Evolutionary conservation across 1,140 invertebrate species (phyloP), one percentile per base, ranked within the genome.

Genomic region (Heliconius nattereri): DNA sequence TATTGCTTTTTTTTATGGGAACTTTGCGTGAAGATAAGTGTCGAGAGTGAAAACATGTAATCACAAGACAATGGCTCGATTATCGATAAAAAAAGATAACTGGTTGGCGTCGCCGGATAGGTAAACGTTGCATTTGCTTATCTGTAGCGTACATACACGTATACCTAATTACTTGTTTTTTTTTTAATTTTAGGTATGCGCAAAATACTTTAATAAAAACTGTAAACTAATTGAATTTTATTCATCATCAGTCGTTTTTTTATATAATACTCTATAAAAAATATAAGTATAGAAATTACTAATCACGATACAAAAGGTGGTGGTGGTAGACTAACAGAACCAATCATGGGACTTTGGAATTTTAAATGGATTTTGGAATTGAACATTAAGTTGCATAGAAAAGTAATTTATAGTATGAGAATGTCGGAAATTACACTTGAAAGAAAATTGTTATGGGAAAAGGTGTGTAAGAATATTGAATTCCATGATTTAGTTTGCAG

Each of bases 71-170:
- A 76, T 80, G 71, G 75, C 52, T 76, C 60, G 60, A 80, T 80
- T 78, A 78, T 78, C 52, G 76, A 78, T 78, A 80, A 76, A 80
- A 52, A 54, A 45, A 76, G 79, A 80, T 73, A 80, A 73, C 9
- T 66, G 37, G 54, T 73, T 73, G 26, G 11, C 57, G 57, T 49
- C 57, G 35, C 26, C 37, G 72, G 32, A 29, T 66, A 66, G 60
- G 66, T 76, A 73, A 57, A 76, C 70, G n/a, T 73, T 76, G 45
- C 66, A 60, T 60, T 23, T 49, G 26, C 52, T 80, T 80, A 80
- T 80, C 77, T 76, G 2, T 66, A 66, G 23, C 60, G 20, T 57
- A 57, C n/a, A 57, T 23, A 23, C 54, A 57, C 54, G 8, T 57
- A 57, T 57, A 57, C 54, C n/a, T 66, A 66, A 29, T 19, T 66